Evolutionary conservation across 2,113 vertebrate species (phyloP).

Genomic region (Bufo gargarizans): DNA sequence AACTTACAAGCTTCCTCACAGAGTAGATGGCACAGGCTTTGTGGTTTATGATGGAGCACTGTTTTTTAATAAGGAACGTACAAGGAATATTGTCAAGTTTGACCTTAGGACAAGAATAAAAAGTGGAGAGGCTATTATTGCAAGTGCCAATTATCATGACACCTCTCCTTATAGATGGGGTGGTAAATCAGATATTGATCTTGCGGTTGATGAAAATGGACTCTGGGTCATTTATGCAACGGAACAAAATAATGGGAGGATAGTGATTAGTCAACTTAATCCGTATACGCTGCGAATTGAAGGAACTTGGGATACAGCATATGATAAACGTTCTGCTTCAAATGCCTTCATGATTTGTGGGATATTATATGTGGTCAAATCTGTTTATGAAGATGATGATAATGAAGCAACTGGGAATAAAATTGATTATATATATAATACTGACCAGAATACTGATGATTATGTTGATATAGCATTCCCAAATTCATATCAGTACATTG

Average conservation of each 20-base stretch:
- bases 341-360: conserved; percentile 99
- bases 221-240: conserved; percentile 99
- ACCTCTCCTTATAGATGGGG: conserved; percentile 98
- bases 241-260: conserved; percentile 96
- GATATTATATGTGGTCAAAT: conserved; percentile 95
- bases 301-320: conserved; percentile 97
- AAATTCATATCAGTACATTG: conserved; percentile 98
- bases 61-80: conserved; percentile 98
- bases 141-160: conserved; percentile 96
- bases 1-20: conserved; percentile 94
- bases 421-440: conserved; percentile 98
- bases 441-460: conserved; percentile 93
- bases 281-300: conserved; percentile 94
- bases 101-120: conserved; percentile 96
- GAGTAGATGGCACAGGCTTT: conserved; percentile 95
- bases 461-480: conserved; percentile 94
- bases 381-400: conserved; percentile 96
- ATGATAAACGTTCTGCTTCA: conserved; percentile 96
- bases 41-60: conserved; percentile 96
- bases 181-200: conserved; percentile 96
- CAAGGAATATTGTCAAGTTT: conserved; percentile 97
- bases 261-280: conserved; percentile 96
- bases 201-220: conserved; percentile 96
- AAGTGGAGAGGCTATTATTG: conserved; percentile 97
- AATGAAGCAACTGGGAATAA: conserved; percentile 98